Evolutionary conservation across 2,113 vertebrate genomes (phyloP).

Genomic region (Hippopotamus amphibius): DNA sequence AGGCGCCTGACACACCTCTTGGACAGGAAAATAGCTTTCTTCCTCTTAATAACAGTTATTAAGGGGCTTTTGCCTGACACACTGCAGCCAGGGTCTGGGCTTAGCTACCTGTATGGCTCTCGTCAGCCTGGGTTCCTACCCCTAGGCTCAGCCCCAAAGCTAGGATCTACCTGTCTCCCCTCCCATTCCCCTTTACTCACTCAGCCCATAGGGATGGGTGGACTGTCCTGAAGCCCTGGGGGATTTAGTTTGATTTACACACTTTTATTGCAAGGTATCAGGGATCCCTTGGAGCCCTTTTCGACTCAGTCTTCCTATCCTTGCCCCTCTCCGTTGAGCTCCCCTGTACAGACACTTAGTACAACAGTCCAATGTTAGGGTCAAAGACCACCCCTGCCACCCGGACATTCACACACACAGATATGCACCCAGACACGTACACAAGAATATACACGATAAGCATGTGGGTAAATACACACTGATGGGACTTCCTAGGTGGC

Average conservation of each 20-base stretch:
- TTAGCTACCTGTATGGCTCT: constrained; percentile 8
- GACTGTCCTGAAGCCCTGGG: neutral
- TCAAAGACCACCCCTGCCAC: neutral
- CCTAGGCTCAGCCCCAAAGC: neutral
- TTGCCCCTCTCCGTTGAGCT: neutral
- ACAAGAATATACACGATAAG: constrained; percentile 41
- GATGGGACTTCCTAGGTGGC: too few species aligned
- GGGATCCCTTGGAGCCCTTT: neutral
- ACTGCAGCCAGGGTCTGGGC: constrained; percentile 27
- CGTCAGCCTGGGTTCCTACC: neutral
- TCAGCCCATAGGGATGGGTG: neutral
- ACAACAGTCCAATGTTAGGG: neutral
- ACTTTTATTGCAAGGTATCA: neutral
- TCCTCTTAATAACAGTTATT: constrained; percentile 80
- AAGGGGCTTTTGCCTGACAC: constrained; percentile 38
- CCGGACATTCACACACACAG: neutral
- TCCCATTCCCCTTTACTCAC: neutral
- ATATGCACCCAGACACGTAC: neutral
- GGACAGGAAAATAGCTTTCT: constrained; percentile 66
- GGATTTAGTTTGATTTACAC: neutral
- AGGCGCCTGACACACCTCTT: constrained; percentile 66
- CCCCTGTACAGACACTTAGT: neutral
- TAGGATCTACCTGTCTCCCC: neutral
- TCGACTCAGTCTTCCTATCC: neutral
- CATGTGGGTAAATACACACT: neutral